Base-by-base conservation (phyloP, 37 sponge, comb jelly and placozoan genomes). In the Ianthella basta region DNA sequence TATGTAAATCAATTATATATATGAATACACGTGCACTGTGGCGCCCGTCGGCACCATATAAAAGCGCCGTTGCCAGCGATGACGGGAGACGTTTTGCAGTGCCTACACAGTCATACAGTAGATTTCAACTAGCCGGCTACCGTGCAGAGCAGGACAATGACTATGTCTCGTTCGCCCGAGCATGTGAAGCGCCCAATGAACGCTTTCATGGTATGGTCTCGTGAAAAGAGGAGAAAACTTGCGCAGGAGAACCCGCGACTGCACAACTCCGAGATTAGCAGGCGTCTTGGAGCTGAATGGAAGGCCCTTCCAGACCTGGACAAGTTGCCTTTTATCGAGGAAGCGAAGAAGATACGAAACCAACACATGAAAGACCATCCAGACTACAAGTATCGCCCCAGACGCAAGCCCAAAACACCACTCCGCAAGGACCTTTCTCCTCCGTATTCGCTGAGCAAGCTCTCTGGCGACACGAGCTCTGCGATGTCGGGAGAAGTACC, bases 121-220 rank as follows among this genome's bases (percentile, higher is more conserved):
- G 50, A 44, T 44, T 44, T 44, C 8, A 44, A 44, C 50, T 8
- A 44, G 50, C 50, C 50, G 50, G 50, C 50, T 44, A 44, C 50
- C 50, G 8, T 44, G 8, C 50, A 44, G 50, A 44, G 50, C 21
- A 50, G 44, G 24, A 72, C 83, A 72, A 89, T 94, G 92, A 89
- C 92, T 35, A 82, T 89, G 34, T 88, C 81, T 40, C 78, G 78
- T 53, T 75, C 78, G 23, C 78, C 78, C 78, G 99, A 99, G 25
- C 95, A 94, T 36, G 85, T 99, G 60, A 99, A 99, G 80, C 87
- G 99, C 32, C 99, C 99, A 24, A 99, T 99, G 99, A 99, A 99
- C 86, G 99, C 99, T 37, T 99, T 99, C 94, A 99, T 99, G 99
- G 99, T 99, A n/a, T 99, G 99, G 99, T 97, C 97, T 8, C 93